These are phyloP conservation scores for Desmodus rotundus DNA, from an alignment of 2,113 vertebrate species.

Conservation along the genomic window DNA sequence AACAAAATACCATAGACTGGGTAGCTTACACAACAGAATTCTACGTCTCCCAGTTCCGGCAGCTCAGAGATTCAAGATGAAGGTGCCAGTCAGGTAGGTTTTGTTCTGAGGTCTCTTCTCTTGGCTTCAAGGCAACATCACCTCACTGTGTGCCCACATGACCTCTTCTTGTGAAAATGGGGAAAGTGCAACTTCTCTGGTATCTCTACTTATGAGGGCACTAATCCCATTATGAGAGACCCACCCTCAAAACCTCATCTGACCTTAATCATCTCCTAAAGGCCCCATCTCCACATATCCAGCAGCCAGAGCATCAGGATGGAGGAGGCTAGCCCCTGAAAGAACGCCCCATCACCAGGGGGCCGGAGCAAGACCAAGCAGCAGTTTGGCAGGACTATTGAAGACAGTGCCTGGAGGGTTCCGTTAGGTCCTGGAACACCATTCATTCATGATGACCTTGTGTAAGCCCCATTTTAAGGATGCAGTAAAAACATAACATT, in stretches of 20 bases:
- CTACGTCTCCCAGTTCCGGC: neutral
- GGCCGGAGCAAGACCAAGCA: neutral
- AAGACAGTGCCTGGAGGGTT: neutral
- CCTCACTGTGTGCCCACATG: neutral
- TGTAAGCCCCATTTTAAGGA: neutral
- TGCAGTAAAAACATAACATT: neutral
- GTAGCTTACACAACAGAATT: neutral
- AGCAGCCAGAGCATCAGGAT: neutral
- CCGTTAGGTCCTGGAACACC: neutral
- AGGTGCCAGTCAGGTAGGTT: neutral
- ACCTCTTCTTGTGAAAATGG: neutral
- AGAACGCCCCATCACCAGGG: neutral
- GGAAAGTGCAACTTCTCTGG: neutral
- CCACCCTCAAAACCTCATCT: neutral
- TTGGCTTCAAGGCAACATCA: neutral
- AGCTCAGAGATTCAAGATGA: neutral
- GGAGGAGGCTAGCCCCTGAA: neutral
- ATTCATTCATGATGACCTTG: neutral
- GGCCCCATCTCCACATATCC: neutral
- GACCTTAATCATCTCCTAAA: neutral
- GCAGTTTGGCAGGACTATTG: neutral
- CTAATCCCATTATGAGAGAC: neutral
- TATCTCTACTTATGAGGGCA: neutral
- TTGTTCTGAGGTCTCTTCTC: neutral
- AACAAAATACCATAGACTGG: neutral